Conservation (phyloP, 2,797 vertebrate genomes). For the Emydoidea blandingii region DNA sequence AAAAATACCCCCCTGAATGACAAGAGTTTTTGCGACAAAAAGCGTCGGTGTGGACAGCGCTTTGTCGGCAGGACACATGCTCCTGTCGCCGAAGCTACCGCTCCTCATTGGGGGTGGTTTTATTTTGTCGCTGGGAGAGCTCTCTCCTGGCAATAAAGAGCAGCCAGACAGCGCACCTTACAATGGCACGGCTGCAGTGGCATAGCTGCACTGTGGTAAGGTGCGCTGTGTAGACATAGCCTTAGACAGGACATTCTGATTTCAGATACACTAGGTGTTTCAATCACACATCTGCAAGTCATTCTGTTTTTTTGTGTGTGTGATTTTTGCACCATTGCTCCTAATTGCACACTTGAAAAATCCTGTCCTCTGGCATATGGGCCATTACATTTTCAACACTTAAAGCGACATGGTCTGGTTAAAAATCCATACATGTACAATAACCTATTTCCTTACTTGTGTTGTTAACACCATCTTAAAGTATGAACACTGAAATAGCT, state of each 20-base stretch:
- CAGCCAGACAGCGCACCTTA: no score
- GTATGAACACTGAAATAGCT: background rate
- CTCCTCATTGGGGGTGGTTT: no score
- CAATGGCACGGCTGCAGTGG: no score
- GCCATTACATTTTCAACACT: background rate
- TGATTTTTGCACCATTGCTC: background rate
- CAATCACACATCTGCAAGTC: background rate
- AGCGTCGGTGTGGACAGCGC: no score
- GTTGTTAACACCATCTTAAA: background rate
- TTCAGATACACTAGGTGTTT: background rate
- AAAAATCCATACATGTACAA: background rate
- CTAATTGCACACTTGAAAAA: background rate
- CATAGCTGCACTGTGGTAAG: no score
- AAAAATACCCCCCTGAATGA: no score
- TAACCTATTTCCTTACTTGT: background rate
- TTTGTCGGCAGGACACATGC: no score
- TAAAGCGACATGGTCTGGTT: background rate
- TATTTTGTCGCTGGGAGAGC: no score
- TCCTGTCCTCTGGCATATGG: background rate
- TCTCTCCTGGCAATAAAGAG: no score
- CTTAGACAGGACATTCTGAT: rapidly evolving
- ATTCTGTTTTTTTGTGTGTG: background rate
- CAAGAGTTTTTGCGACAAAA: no score
- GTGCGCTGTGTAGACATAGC: no score
- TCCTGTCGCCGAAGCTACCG: no score